Base-by-base conservation (phyloP, 2,113 vertebrate species). In the Boleophthalmus pectinirostris region DNA sequence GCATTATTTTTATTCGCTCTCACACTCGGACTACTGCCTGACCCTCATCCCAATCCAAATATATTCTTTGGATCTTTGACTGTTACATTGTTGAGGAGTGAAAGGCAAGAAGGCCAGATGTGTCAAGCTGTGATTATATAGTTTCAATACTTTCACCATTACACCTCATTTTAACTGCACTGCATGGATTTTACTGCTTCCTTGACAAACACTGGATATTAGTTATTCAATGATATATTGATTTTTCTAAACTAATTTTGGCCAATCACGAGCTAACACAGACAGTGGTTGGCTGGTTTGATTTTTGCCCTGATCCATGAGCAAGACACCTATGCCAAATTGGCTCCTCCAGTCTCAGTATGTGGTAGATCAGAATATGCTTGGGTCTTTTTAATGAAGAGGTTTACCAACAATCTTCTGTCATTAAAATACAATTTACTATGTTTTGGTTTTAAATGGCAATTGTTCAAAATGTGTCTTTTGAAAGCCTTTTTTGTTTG, bases 21-120 rank as follows among this genome's bases (percentile, higher is more conserved):
- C 71, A 49, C 69, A 79, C 74, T 71, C 23, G 0, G 38, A 24
- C 65, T 49, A 43, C 82, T 70, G 74, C 73, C 77, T 57, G 38
- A 73, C 61, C 70, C 77, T 82, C 54, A 75, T 80, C 71, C 6
- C 1, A 20, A 74, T 75, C 75, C 78, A 80, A 16, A 21, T 54
- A 64, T 38, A 43, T 53, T 68, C 47, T 65, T 21, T 35, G 49
- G 47, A 53, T 45, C 33, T 23, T 65, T 75, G 2, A 72, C 56
- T 29, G 35, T 71, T 70, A 35, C 46, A 49, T 61, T 71, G 57
- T 25, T 65, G 51, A 73, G 29, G 73, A 47, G 47, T 15, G 58
- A 78, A 82, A 72, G 75, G 24, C 35, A 64, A 35, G 9, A 77
- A 5, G 18, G 12, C 74, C 79, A 88, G 76, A 88, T 81, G 72